phyloP scores from a whole-genome alignment of 2,888 invertebrate genomes.

The Agrochola lychnidis region DNA sequence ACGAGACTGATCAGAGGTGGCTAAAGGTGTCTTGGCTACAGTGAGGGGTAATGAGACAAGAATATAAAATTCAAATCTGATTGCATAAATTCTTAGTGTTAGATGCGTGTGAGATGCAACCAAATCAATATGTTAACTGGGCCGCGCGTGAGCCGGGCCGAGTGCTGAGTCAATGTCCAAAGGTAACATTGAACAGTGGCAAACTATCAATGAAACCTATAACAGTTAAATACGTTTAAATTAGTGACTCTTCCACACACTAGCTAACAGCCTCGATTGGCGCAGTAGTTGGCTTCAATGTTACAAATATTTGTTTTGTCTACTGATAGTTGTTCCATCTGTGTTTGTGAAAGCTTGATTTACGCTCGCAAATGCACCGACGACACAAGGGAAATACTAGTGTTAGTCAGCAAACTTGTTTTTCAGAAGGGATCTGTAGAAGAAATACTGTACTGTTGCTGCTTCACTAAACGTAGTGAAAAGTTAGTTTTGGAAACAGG shows the following conservation, averaged over 20 bases:
- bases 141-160: no score
- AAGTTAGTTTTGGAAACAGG: neutral
- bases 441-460: neutral
- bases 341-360: conserved; percentile 42
- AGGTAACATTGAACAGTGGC: no score
- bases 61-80: no score
- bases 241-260: conserved; percentile 24
- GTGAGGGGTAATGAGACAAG: no score
- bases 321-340: conserved; percentile 4
- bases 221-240: conserved; percentile 20
- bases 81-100: no score
- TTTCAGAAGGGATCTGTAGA: conserved; percentile 15
- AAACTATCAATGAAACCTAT: conserved; percentile 22
- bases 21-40: no score
- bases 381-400: conserved; percentile 34
- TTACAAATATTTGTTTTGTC: conserved; percentile 35
- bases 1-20: no score
- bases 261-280: conserved; percentile 18
- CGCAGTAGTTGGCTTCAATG: conserved; percentile 6
- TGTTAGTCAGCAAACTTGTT: conserved; percentile 13
- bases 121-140: no score
- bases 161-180: no score
- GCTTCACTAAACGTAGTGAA: neutral
- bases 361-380: conserved; percentile 32
- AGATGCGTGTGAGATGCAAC: no score